Conservation (phyloP, 1,140 invertebrate species). For the Drosophila ananassae region DNA sequence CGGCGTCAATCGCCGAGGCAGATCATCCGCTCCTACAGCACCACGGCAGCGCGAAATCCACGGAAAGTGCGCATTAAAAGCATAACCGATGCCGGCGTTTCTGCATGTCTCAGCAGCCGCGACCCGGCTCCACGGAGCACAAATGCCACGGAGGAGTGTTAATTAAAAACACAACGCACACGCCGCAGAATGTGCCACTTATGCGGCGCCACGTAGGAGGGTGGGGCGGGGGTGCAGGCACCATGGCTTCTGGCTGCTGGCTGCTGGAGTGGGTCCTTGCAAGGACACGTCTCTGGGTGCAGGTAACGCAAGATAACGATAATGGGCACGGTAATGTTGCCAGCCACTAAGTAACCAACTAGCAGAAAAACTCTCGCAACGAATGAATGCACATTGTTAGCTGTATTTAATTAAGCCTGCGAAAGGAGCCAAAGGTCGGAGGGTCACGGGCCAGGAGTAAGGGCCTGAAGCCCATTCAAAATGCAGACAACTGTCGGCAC, state of each 20-base stretch:
- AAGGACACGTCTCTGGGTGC: slow-evolving; percentile 3
- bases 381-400: slow-evolving; percentile 74
- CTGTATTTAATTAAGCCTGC: slow-evolving; percentile 66
- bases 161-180: slow-evolving; percentile 64
- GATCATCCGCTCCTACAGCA: not conserved
- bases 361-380: slow-evolving; percentile 60
- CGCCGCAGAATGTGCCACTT: not conserved
- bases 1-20: not conserved
- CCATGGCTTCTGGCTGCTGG: no score
- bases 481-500: not conserved
- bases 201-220: not conserved
- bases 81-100: not conserved
- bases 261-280: not conserved
- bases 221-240: not conserved
- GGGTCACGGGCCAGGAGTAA: not conserved
- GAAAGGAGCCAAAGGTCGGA: not conserved
- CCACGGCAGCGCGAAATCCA: not conserved
- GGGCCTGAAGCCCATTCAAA: slow-evolving; percentile 2
- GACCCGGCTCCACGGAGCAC: slow-evolving; percentile 3
- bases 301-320: slow-evolving; percentile 7
- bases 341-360: slow-evolving; percentile 64
- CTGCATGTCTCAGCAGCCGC: not conserved
- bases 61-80: not conserved
- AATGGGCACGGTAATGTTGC: not conserved
- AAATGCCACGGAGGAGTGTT: slow-evolving; percentile 66